A percentile compares a stretch with the other conserved stretches of the same genome.
phyloP scores from a whole-genome alignment of 2,888 invertebrate genomes.

The Minunthozetes semirufus region DNA sequence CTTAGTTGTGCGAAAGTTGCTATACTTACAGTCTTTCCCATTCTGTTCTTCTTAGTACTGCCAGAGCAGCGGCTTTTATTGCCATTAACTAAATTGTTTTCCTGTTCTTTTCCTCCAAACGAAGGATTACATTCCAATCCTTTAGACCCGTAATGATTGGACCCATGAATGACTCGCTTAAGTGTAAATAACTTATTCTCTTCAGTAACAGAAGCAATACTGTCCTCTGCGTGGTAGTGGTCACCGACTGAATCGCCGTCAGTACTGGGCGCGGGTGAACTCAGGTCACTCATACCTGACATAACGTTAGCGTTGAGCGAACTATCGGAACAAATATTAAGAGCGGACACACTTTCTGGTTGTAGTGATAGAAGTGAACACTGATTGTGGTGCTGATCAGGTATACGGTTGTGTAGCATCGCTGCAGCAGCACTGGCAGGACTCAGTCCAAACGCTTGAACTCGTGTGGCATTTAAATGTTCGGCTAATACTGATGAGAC shows the following conservation, averaged over 20 bases:
- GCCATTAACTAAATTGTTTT: constrained; percentile 22
- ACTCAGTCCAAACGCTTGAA: constrained; percentile 7
- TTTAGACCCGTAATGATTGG: neutral
- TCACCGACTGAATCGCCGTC: constrained; percentile 27
- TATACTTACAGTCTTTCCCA: constrained; percentile 59
- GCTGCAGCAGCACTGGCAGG: constrained; percentile 25
- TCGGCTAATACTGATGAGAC: constrained; percentile 30
- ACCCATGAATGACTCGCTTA: neutral
- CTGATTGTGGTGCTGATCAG: constrained; percentile 11
- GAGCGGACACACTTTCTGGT: constrained; percentile 3
- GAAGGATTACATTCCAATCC: constrained; percentile 13
- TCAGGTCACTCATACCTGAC: constrained; percentile 26
- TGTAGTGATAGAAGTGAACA: neutral
- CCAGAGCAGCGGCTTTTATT: constrained; percentile 6
- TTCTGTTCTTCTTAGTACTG: constrained; percentile 53
- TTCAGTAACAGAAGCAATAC: constrained; percentile 12
- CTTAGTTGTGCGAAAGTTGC: neutral
- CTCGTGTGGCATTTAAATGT: constrained; percentile 29
- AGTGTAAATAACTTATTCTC: constrained; percentile 22
- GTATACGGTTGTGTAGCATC: constrained; percentile 18
- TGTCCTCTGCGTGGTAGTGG: constrained; percentile 15
- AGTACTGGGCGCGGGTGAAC: constrained; percentile 32
- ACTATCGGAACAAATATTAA: neutral
- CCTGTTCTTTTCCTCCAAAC: neutral
- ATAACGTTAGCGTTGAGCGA: neutral